These are phyloP conservation scores for Pseudochirops cupreus DNA, from an alignment of 2,797 vertebrate species.

Conservation along the genomic window DNA sequence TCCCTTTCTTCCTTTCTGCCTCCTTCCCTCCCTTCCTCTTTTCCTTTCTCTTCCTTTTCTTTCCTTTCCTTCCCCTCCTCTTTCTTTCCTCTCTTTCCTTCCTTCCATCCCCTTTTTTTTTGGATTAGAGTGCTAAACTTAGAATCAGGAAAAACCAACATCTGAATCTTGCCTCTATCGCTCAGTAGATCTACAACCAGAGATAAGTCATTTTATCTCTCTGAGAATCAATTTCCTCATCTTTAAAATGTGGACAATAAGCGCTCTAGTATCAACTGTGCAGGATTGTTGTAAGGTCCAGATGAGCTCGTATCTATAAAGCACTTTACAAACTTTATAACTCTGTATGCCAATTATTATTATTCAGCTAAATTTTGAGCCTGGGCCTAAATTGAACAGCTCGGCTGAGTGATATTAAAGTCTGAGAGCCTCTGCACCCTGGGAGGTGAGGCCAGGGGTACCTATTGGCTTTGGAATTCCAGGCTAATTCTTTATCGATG, in stretches of 20 bases:
- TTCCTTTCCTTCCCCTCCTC: background rate
- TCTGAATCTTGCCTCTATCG: background rate
- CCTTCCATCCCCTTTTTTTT: background rate
- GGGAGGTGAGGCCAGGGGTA: background rate
- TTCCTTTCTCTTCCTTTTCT: background rate
- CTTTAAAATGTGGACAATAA: background rate
- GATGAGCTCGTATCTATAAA: background rate
- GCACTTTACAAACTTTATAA: background rate
- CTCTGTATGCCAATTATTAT: background rate
- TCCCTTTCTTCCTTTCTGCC: background rate
- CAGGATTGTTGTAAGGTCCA: background rate
- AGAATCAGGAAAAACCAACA: background rate
- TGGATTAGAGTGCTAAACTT: too few species aligned
- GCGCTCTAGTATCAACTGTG: background rate
- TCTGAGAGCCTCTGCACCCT: background rate
- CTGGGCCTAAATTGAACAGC: background rate
- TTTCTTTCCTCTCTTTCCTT: background rate
- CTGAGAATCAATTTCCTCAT: background rate
- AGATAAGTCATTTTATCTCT: background rate
- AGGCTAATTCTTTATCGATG: background rate
- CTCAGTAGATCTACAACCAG: background rate
- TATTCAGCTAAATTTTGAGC: background rate
- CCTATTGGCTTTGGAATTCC: rapidly evolving
- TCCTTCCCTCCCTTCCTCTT: background rate
- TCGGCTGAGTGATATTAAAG: background rate